Conservation (phyloP, 2,113 vertebrate species). For the Bos indicus region DNA sequence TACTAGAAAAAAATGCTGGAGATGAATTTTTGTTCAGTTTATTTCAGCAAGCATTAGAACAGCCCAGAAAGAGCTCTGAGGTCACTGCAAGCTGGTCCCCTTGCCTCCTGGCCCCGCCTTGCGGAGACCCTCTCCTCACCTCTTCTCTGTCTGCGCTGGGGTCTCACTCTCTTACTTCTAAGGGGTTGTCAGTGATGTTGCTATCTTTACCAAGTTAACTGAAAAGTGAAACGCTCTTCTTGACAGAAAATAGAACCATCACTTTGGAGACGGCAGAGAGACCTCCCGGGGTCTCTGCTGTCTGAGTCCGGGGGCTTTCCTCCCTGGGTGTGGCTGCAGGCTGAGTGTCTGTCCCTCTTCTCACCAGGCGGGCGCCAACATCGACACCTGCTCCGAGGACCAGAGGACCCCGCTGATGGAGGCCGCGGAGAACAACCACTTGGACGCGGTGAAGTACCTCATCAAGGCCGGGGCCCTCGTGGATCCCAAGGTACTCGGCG, state of each 20-base stretch:
- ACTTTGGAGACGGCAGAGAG: neutral
- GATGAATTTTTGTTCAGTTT: neutral
- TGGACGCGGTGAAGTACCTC: slow-evolving; percentile 95
- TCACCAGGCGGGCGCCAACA: slow-evolving; percentile 92
- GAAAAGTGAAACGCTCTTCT: neutral
- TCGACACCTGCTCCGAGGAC: slow-evolving; percentile 94
- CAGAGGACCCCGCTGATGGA: slow-evolving; percentile 95
- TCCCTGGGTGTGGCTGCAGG: accelerated
- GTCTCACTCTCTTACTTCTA: neutral
- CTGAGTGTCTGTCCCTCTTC: neutral
- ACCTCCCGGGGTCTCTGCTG: too few species aligned
- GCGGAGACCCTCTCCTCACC: neutral
- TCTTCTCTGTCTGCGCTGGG: neutral
- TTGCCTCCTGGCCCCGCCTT: too few species aligned
- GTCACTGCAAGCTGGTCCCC: neutral
- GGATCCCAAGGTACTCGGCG: slow-evolving; percentile 87
- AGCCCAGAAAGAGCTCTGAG: neutral
- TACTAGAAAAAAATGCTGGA: neutral
- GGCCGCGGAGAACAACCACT: slow-evolving; percentile 94
- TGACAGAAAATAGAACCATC: neutral
- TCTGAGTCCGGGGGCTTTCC: neutral
- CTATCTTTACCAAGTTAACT: neutral
- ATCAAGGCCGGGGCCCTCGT: slow-evolving; percentile 92
- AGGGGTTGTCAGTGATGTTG: neutral
- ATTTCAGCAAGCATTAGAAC: neutral